These are phyloP conservation scores for Zaprionus taronus DNA, from an alignment of 1,140 invertebrate genomes.

Conservation along the genomic window DNA sequence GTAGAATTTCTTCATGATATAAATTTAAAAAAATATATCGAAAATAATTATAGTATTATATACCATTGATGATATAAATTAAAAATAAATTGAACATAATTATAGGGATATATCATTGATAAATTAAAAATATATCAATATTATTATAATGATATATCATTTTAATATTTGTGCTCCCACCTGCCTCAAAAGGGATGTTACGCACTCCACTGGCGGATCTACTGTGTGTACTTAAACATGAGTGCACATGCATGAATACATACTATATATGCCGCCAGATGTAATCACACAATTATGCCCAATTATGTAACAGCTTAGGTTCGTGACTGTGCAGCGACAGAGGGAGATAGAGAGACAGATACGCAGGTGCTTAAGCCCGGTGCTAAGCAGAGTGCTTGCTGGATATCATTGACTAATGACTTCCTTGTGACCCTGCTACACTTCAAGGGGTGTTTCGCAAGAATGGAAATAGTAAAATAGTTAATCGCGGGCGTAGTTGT, in stretches of 20 bases:
- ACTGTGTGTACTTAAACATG: not conserved
- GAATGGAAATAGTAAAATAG: constrained; percentile 63
- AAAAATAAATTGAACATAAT: no score
- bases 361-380: constrained; percentile 38
- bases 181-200: not conserved
- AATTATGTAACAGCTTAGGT: constrained; percentile 70
- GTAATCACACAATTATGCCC: constrained; percentile 78
- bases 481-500: constrained; percentile 59
- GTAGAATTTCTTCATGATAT: no score
- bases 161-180: no score
- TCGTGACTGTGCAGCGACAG: constrained; percentile 26
- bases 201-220: not conserved
- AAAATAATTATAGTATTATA: no score
- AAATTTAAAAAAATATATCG: no score
- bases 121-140: no score
- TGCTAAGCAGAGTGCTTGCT: constrained; percentile 49
- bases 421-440: constrained; percentile 17
- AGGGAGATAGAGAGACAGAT: constrained; percentile 19
- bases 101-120: no score
- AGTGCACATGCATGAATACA: not conserved
- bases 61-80: no score
- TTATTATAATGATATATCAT: no score
- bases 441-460: constrained; percentile 49
- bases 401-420: constrained; percentile 78
- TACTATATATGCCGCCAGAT: constrained; percentile 40